Base-by-base conservation (phyloP, 1,140 invertebrate genomes). In the Yoshiicerus persimilis region DNA sequence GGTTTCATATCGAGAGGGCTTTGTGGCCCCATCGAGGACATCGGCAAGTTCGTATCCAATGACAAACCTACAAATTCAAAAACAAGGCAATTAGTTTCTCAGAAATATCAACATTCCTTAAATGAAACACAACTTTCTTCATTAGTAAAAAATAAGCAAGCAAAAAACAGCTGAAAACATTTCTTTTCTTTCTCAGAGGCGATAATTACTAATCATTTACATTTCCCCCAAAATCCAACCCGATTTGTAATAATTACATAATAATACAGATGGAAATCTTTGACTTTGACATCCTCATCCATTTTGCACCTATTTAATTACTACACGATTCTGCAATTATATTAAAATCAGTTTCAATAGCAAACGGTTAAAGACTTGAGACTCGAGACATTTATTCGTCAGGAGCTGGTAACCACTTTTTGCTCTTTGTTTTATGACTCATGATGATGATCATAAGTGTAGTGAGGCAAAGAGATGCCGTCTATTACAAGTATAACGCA, bases 1-100 rank as follows among this genome's bases (percentile, higher is more conserved):
- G 97, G 96, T 92, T 97, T 97, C 94, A 97, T 95, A 87, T 95
- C 94, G 89, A 96, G 93, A 38, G 97, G 97, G 86, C 96, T 96
- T 92, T 97, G 96, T 11, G 96, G 96, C 64, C 95, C 96, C 87
- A 91, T 87, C 30, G 88, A 88, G 27, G 91, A 91, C 89, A 91
- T 89, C 30, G 91, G 90, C 89, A 96, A 93, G 91, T 95, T 95
- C 92, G 94, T 94, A 91, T 96, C 96, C 92, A 96, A 92, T 91
- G 94, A 94, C 89, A 95, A 91, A 92, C 94, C 95, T 95, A 92
- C 23, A 93, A 94, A 91, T 64, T 84, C 27, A 39, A 64, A 86
- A 86, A 86, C 32, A 64, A 30, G 32, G 2, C 5, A 47, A 86
- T 6, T 66, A 4, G 2, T 86, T 86, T n/a, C n/a, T n/a, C n/a